Percentiles rank a stretch among this genome's conserved stretches.
These are phyloP conservation scores for Biston betularia DNA, from an alignment of 2,888 invertebrate genomes.

Conservation along the genomic window DNA sequence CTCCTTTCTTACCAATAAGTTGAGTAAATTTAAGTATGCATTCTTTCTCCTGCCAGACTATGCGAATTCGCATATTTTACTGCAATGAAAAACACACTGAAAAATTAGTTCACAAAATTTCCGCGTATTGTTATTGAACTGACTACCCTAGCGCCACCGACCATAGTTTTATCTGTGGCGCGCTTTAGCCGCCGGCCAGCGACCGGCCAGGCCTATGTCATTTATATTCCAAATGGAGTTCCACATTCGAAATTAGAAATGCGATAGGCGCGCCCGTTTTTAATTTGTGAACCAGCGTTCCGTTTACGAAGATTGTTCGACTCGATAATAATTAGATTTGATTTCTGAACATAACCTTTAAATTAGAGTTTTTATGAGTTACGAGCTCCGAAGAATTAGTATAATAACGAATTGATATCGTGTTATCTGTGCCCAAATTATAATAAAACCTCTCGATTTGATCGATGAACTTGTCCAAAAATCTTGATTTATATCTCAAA, in stretches of 20 bases:
- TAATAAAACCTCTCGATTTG: conserved; percentile 36
- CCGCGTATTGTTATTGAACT: too few relatives aligned
- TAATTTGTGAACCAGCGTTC: conserved; percentile 47
- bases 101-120: background rate
- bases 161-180: conserved; percentile 6
- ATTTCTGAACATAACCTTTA: conserved; percentile 44
- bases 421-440: conserved; percentile 35
- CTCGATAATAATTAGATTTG: conserved; percentile 46
- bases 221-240: conserved; percentile 49
- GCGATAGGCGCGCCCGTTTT: conserved; percentile 48
- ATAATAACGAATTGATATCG: conserved; percentile 41
- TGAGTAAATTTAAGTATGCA: too few relatives aligned
- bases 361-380: conserved; percentile 47
- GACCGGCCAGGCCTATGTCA: conserved; percentile 44
- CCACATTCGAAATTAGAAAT: conserved; percentile 49
- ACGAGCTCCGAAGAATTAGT: conserved; percentile 44
- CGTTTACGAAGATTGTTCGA: conserved; percentile 47
- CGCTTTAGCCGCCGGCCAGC: conserved; percentile 24
- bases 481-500: conserved; percentile 34
- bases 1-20: too few relatives aligned
- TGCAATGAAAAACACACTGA: background rate
- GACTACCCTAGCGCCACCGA: background rate
- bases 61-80: background rate
- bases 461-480: conserved; percentile 41
- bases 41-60: background rate